Evolutionary conservation across 2,888 invertebrate genomes (phyloP), one percentile per base, ranked within the genome.

Genomic region (Drosophila subquinaria): DNA sequence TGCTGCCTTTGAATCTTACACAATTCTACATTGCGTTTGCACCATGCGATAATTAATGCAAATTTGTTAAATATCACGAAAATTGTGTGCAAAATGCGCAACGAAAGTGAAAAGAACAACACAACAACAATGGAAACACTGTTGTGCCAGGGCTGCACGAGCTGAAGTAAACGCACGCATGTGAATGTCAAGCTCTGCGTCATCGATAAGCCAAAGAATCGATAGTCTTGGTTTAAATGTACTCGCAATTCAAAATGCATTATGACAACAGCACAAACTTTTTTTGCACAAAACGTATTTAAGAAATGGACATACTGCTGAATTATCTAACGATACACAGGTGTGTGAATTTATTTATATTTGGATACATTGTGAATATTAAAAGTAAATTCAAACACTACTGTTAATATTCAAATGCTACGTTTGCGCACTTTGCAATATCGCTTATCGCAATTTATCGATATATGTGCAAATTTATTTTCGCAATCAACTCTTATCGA

Each of bases 31-130:
- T 79, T 57, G 61, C 60, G 47, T 51, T 38, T 40, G 13, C 17
- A 48, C 43, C 17, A 55, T 20, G 55, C 53, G 64, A 47, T 85
- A 75, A 80, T 66, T 65, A 69, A 76, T 73, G 77, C 56, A 70
- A 73, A 66, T 76, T 62, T 8, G 60, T 56, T 65, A 65, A 72
- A 72, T 76, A 70, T 70, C 43, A 50, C 57, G 56, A 69, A 76
- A 72, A 60, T 17, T 62, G 52, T 67, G 64, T 51, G 67, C 78
- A 66, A 84, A 83, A 70, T 59, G 55, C 68, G 79, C 79, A 79
- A 81, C 66, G 89, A 87, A 85, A 79, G 89, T 81, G 89, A 89
- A 76, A 84, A 78, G 82, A 82, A 84, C 48, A 38, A 11, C 50
- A 23, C 82, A 78, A 84, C 76, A 87, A 79, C 68, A 71, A 68